Base-by-base conservation (phyloP, 2,797 vertebrate species). In the Margarornis squamiger region DNA sequence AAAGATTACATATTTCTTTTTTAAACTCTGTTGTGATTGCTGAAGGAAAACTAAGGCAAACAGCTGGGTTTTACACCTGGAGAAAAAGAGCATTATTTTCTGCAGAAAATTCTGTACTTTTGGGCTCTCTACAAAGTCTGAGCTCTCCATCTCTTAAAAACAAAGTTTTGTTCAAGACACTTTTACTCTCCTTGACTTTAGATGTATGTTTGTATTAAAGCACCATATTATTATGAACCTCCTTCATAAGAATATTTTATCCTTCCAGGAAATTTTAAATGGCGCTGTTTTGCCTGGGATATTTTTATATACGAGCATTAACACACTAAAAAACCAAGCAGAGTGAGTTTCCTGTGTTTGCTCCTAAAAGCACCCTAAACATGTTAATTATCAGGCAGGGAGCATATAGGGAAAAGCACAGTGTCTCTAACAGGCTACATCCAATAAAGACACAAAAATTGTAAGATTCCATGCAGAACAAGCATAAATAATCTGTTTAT, bases 401-500 rank as follows among this genome's bases (percentile, higher is more conserved):
- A 80, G 34, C 46, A 54, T 14, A 46, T 3, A 0, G 41, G 38
- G 12, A 18, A 78, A 82, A 84, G 16, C 36, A 58, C 7, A 0
- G 27, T 46, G 19, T 71, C 34, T 83, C 48, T 90, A 52, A 73
- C 45, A 61, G 52, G 30, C 55, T 79, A 45, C 38, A 46, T 52
- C 48, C 38, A 67, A 63, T 57, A 90, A 92, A 71, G 52, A 61
- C 51, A 70, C 8, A 38, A 67, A 91, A 93, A 90, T 86, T 38
- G 6, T 73, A 88, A 73, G 49, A 76, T 86, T 92, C 91, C 59
- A 63, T 1, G 0, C 70, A 70, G 63, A 96, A 92, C 26, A 66
- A 84, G 62, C 88, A 90, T 92, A 92, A 96, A 86, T 96, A 93
- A 84, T 92, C 86, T 92, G 78, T 94, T 95, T 88, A 68, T 91